Evolutionary conservation across 2,888 invertebrate species (phyloP).

Genomic region (Amphipoea lucens): DNA sequence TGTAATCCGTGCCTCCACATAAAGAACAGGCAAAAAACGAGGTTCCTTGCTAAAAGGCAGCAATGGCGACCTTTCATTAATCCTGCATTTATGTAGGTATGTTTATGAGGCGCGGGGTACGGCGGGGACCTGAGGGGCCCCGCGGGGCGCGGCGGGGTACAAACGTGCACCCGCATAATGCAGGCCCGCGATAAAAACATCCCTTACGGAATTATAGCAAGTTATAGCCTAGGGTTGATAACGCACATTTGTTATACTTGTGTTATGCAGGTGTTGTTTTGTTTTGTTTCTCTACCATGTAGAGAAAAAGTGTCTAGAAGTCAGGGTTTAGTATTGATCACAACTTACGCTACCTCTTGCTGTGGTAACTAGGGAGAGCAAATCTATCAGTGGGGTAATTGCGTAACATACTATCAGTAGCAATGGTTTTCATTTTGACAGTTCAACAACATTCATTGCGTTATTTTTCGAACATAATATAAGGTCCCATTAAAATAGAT

Average conservation of each 20-base stretch:
- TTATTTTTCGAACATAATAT: background rate
- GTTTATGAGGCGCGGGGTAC: constrained; percentile 58
- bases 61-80: constrained; percentile 70
- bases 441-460: background rate
- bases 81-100: constrained; percentile 70
- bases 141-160: constrained; percentile 49
- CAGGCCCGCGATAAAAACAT: constrained; percentile 71
- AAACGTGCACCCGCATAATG: constrained; percentile 75
- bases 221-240: constrained; percentile 49
- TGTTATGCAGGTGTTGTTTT: constrained; percentile 22
- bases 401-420: background rate
- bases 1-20: constrained; percentile 63
- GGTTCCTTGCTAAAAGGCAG: constrained; percentile 58
- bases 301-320: background rate
- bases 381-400: background rate
- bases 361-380: background rate
- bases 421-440: background rate
- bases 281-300: constrained; percentile 4
- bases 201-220: constrained; percentile 70
- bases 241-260: constrained; percentile 35
- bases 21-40: constrained; percentile 61
- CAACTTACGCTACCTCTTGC: background rate
- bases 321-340: background rate
- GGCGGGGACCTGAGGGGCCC: background rate
- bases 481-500: too few relatives aligned